A percentile compares a stretch with the other conserved stretches of the same genome.
Conservation (phyloP, 2,113 vertebrate species). For the Maccullochella peelii region DNA sequence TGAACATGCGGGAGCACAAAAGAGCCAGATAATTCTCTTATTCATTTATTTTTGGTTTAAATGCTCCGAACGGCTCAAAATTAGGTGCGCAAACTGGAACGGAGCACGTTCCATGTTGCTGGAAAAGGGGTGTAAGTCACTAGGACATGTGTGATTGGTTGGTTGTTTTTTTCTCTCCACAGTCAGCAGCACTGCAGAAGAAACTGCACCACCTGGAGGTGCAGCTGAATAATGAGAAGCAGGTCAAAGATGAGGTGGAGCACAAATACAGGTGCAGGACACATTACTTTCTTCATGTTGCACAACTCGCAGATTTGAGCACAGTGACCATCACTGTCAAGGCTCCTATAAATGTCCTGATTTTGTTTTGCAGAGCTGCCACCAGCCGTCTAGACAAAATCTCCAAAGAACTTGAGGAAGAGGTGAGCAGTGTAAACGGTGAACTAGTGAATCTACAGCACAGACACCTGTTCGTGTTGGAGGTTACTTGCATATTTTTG, state of each 20-base stretch:
- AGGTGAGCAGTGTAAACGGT: constrained; percentile 81
- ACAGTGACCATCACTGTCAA: background rate
- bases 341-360: background rate
- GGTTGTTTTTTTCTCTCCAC: background rate
- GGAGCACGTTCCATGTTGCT: no score
- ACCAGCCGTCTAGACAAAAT: constrained; percentile 91
- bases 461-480: background rate
- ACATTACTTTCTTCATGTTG: background rate
- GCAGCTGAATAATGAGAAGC: constrained; percentile 91
- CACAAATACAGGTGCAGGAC: constrained; percentile 84
- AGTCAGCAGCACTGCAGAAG: constrained; percentile 90
- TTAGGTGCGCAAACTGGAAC: no score
- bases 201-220: constrained; percentile 91
- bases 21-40: no score
- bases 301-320: background rate
- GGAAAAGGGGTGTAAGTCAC: background rate
- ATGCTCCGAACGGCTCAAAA: no score
- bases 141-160: background rate
- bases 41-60: no score
- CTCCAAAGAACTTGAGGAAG: constrained; percentile 95
- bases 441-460: background rate
- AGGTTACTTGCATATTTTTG: constrained; percentile 1
- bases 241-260: constrained; percentile 93
- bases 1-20: no score
- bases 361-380: constrained; percentile 84